phyloP scores from a whole-genome alignment of 2,797 vertebrate genomes.

The Champsocephalus gunnari region DNA sequence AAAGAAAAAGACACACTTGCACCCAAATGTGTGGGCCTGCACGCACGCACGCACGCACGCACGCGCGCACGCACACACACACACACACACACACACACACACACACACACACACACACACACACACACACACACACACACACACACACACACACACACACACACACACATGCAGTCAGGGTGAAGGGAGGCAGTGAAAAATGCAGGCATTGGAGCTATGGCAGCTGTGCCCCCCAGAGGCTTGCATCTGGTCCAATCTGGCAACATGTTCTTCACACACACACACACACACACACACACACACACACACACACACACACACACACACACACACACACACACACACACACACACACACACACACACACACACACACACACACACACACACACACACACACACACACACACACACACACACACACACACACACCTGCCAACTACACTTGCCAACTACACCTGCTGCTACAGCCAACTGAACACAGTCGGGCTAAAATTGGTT shows the following conservation, averaged over 20 bases:
- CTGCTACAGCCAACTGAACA: constrained; percentile 52
- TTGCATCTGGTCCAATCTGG: constrained; percentile 80
- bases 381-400: constrained; percentile 14
- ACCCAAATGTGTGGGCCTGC: background rate
- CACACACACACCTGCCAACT: constrained; percentile 14
- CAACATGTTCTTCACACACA: constrained; percentile 52
- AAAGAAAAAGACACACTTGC: constrained; percentile 16
- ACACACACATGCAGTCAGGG: constrained; percentile 46
- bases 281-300: constrained; percentile 25
- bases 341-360: no score
- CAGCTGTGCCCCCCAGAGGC: constrained; percentile 79
- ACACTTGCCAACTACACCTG: constrained; percentile 71
- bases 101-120: constrained; percentile 15
- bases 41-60: constrained; percentile 29
- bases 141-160: constrained; percentile 31
- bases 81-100: constrained; percentile 9
- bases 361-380: no score
- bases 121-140: constrained; percentile 18
- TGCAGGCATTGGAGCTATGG: constrained; percentile 56
- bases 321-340: background rate
- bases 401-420: constrained; percentile 23
- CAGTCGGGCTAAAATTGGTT: constrained; percentile 50
- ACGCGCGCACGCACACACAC: constrained; percentile 31
- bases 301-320: constrained; percentile 25
- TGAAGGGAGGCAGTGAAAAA: constrained; percentile 65